phyloP scores from a whole-genome alignment of 2,113 vertebrate genomes.

The Anarhynchus alexandrinus region DNA sequence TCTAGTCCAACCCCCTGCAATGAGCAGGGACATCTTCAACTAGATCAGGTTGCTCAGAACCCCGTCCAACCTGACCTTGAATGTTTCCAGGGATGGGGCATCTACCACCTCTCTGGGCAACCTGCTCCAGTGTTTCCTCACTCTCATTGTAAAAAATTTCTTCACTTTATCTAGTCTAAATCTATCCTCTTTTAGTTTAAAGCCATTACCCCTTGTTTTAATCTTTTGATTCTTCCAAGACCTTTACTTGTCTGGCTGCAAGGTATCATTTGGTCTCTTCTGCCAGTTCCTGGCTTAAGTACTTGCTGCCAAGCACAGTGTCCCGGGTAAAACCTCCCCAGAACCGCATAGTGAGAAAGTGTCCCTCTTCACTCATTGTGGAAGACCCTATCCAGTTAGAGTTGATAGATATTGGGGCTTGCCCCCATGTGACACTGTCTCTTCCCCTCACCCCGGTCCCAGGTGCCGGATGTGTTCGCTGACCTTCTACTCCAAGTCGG shows the following conservation, averaged over 20 bases:
- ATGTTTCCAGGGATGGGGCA: neutral
- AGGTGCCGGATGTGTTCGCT: conserved; percentile 99
- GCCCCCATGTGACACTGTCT: neutral
- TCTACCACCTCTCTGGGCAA: neutral
- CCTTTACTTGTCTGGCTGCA: neutral
- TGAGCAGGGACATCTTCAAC: neutral
- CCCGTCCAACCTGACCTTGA: neutral
- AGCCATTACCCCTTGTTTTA: neutral
- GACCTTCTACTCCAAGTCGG: conserved; percentile 99
- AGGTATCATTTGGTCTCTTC: neutral
- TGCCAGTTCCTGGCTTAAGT: neutral
- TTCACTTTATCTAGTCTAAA: neutral
- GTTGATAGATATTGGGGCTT: neutral
- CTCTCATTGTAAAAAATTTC: neutral
- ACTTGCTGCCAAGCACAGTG: neutral
- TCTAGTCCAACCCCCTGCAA: neutral
- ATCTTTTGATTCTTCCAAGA: neutral
- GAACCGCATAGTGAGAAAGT: neutral
- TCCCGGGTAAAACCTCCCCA: neutral
- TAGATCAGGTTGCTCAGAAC: neutral
- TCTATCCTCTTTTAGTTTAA: neutral
- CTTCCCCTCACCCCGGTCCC: conserved; percentile 67
- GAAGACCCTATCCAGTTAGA: neutral
- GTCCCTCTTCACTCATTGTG: neutral
- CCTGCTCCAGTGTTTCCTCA: neutral